Conservation (phyloP, 2,888 invertebrate genomes). For the Hemithea aestivaria region DNA sequence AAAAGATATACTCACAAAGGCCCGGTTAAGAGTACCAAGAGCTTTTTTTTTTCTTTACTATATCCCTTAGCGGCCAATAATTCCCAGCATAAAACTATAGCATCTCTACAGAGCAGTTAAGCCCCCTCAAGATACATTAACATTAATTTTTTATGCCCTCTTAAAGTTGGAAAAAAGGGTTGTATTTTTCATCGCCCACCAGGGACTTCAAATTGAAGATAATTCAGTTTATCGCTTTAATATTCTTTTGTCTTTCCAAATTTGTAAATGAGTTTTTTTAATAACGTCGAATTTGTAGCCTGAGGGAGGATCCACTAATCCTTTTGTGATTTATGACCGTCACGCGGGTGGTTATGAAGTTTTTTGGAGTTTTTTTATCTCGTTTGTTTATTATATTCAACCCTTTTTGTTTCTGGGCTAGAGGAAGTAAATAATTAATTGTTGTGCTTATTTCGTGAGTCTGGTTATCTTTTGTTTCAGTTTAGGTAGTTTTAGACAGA, state of each 20-base stretch:
- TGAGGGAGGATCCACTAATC: slow-evolving; percentile 45
- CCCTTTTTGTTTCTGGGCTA: slow-evolving; percentile 32
- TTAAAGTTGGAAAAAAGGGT: slow-evolving; percentile 23
- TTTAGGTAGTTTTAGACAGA: too few species aligned
- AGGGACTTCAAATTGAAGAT: slow-evolving; percentile 50
- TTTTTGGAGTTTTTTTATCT: slow-evolving; percentile 31
- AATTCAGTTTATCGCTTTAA: slow-evolving; percentile 74
- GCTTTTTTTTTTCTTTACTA: too few species aligned
- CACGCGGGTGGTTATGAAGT: slow-evolving; percentile 40
- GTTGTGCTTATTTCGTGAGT: too few species aligned
- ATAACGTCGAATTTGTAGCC: slow-evolving; percentile 73
- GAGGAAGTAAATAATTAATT: not conserved
- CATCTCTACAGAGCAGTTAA: slow-evolving; percentile 13
- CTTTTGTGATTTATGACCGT: slow-evolving; percentile 67
- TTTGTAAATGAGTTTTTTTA: slow-evolving; percentile 78
- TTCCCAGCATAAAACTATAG: not conserved
- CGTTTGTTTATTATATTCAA: slow-evolving; percentile 43
- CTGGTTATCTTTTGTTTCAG: too few species aligned
- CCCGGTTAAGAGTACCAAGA: too few species aligned
- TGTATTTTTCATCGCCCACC: slow-evolving; percentile 44
- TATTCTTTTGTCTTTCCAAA: slow-evolving; percentile 75
- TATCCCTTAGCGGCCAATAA: too few species aligned
- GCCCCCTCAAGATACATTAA: slow-evolving; percentile 15
- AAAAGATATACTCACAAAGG: too few species aligned
- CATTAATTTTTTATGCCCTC: slow-evolving; percentile 25